A percentile compares a stretch with the other conserved stretches of the same genome.
phyloP scores from a whole-genome alignment of 2,888 invertebrate species.

The Agrochola litura region DNA sequence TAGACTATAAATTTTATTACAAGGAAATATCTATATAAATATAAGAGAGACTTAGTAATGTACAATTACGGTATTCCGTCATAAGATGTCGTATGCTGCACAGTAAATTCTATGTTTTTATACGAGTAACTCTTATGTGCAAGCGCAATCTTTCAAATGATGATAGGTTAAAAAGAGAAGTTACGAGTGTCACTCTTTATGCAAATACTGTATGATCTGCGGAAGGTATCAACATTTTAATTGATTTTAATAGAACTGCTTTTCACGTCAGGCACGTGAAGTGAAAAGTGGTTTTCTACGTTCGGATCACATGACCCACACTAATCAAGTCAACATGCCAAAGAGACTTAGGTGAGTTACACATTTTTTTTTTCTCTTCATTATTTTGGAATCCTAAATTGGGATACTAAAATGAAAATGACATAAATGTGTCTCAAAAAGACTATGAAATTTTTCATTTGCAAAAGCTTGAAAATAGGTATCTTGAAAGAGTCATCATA shows the following conservation, averaged over 20 bases:
- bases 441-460: neutral
- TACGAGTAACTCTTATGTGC: neutral
- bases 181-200: neutral
- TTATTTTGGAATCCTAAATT: neutral
- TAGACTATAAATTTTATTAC: conserved; percentile 23
- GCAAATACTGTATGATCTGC: neutral
- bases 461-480: neutral
- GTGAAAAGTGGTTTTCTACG: conserved; percentile 4
- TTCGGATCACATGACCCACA: neutral
- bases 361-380: neutral
- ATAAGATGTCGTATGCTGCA: neutral
- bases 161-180: neutral
- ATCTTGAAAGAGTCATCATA: neutral
- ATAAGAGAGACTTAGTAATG: conserved; percentile 6
- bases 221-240: conserved; percentile 1
- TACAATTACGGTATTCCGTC: conserved; percentile 2
- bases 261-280: neutral
- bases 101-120: conserved; percentile 5
- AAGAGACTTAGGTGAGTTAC: neutral
- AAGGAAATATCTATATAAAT: conserved; percentile 25
- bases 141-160: neutral
- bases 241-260: neutral
- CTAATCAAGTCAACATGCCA: neutral
- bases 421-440: no score
- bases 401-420: neutral